Base-by-base conservation (phyloP, 2,888 invertebrate species). In the Trachelus iudaicus region DNA sequence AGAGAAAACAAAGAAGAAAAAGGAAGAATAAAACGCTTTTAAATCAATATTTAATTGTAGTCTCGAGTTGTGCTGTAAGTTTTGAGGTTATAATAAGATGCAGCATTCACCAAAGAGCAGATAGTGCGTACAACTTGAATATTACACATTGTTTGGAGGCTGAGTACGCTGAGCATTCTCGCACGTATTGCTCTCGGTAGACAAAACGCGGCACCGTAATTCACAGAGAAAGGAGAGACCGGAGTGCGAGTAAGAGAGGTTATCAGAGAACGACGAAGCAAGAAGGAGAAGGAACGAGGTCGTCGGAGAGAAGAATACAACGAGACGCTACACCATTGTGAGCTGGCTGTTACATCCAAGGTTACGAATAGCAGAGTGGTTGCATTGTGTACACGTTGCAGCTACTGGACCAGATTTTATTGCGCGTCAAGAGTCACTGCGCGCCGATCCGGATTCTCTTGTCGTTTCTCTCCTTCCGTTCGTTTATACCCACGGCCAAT, bases 331-430 rank as follows among this genome's bases (percentile, higher is more conserved):
- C 81, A 80, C 81, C 80, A 85, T 85, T 82, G 85, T 83, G 81
- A 79, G 85, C 81, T 84, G 73, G 81, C 85, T 85, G 83, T 85
- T 85, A 83, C 84, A 82, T 81, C 83, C 86, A 86, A 86, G 86
- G 86, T 86, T 86, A 86, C 82, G 79, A 40, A 81, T 81, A 76
- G 81, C 82, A 81, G 78, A 78, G 74, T 6, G 30, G 35, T 37
- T 35, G 74, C 74, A 34, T 30, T 30, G 77, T 76, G 69, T 69
- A 73, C 73, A 76, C 74, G n/a, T 74, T 34, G 74, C 15, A 9
- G 37, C 35, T 37, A 74, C 74, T 74, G 74, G 35, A 74, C 74
- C 74, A 74, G 74, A 74, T 74, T 74, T 76, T 73, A 71, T 71
- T 71, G 71, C 71, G 71, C 71, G 71, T 71, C 34, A 34, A 9